These are phyloP conservation scores for Columba livia DNA, from an alignment of 2,113 vertebrate genomes.

Conservation along the genomic window DNA sequence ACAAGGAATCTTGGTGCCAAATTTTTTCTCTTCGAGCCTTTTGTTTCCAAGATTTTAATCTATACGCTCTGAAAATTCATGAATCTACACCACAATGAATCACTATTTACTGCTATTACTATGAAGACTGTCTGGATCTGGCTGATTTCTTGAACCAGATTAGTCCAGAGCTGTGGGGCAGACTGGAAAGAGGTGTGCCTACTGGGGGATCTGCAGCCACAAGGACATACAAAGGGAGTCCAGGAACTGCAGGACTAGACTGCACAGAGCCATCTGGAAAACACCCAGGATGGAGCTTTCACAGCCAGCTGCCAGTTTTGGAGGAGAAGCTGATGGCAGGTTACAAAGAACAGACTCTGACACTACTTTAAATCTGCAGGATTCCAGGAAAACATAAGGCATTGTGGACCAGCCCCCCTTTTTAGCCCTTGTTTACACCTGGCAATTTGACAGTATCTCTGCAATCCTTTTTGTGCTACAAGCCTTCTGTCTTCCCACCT, in stretches of 20 bases:
- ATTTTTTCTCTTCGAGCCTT: background rate
- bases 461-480: background rate
- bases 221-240: background rate
- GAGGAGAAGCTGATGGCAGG: background rate
- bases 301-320: background rate
- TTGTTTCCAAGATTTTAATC: slow-evolving; percentile 27
- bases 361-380: background rate
- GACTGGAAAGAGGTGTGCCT: background rate
- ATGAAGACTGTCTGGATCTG: background rate
- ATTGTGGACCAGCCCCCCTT: background rate
- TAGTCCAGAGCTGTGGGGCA: background rate
- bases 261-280: background rate
- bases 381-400: background rate
- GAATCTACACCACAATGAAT: background rate
- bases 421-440: background rate
- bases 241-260: background rate
- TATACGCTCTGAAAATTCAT: background rate
- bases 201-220: background rate
- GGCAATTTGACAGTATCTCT: background rate
- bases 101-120: background rate
- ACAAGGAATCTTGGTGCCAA: background rate
- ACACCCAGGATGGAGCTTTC: background rate
- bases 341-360: background rate
- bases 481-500: background rate
- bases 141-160: background rate